These are phyloP conservation scores for Campylomormyrus tamandua DNA, from an alignment of 2,113 vertebrate genomes.

Conservation along the genomic window DNA sequence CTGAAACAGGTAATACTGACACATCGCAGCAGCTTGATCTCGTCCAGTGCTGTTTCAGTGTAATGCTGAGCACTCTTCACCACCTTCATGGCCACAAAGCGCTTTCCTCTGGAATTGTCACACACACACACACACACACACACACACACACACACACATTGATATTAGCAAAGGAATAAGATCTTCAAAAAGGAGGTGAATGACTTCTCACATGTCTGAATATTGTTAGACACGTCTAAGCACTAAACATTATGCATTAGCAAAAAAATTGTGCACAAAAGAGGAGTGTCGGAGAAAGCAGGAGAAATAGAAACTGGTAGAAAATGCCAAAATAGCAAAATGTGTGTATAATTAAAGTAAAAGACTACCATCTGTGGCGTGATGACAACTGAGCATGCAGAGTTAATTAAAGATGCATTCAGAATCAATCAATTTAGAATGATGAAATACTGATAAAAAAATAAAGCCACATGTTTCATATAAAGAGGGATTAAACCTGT, in stretches of 20 bases:
- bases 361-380: neutral
- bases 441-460: neutral
- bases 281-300: neutral
- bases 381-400: neutral
- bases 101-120: conserved; percentile 39
- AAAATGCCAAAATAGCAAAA: neutral
- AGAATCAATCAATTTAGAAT: neutral
- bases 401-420: neutral
- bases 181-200: neutral
- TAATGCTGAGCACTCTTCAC: conserved; percentile 77
- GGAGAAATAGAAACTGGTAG: neutral
- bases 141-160: neutral
- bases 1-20: conserved; percentile 41
- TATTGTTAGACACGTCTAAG: neutral
- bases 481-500: neutral
- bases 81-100: conserved; percentile 72
- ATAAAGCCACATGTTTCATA: neutral
- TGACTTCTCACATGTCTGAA: neutral
- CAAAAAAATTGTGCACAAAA: neutral
- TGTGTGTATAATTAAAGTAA: neutral
- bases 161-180: neutral
- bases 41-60: conserved; percentile 79
- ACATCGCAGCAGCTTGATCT: conserved; percentile 75
- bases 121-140: neutral
- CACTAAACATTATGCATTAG: neutral